Conservation (phyloP, 1,140 invertebrate species). For the Calliopsis andreniformis region DNA sequence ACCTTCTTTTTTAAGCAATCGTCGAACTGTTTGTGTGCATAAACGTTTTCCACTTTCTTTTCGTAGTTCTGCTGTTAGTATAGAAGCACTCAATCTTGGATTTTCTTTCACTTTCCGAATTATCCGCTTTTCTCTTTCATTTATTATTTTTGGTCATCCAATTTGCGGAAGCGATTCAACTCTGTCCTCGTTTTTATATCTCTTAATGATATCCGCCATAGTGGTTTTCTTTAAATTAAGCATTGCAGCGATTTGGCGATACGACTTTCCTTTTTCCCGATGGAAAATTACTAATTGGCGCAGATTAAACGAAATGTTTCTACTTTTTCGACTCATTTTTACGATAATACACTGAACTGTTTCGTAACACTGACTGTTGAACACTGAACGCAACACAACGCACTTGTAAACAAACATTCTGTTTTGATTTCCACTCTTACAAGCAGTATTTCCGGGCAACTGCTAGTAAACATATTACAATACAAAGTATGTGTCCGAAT, state of each 20-base stretch:
- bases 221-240: not conserved
- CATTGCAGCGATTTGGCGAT: not conserved
- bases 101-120: too few relatives aligned
- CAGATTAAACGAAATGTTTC: constrained; percentile 11
- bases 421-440: too few relatives aligned
- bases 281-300: constrained; percentile 16
- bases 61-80: too few relatives aligned
- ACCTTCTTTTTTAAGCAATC: too few relatives aligned
- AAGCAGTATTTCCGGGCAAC: too few relatives aligned
- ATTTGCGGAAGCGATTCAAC: not conserved
- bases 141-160: not conserved
- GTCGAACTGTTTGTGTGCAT: too few relatives aligned
- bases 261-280: constrained; percentile 11
- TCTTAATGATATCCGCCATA: constrained; percentile 5
- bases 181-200: not conserved
- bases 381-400: not conserved
- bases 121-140: too few relatives aligned
- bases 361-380: not conserved
- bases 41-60: too few relatives aligned
- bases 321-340: constrained; percentile 12
- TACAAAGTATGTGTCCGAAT: too few relatives aligned
- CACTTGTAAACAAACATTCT: constrained; percentile 5
- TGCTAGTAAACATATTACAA: too few relatives aligned
- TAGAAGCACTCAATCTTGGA: too few relatives aligned
- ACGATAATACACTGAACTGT: not conserved